Evolutionary conservation across 1,140 invertebrate species (phyloP).

Genomic region (Dendroctonus valens): DNA sequence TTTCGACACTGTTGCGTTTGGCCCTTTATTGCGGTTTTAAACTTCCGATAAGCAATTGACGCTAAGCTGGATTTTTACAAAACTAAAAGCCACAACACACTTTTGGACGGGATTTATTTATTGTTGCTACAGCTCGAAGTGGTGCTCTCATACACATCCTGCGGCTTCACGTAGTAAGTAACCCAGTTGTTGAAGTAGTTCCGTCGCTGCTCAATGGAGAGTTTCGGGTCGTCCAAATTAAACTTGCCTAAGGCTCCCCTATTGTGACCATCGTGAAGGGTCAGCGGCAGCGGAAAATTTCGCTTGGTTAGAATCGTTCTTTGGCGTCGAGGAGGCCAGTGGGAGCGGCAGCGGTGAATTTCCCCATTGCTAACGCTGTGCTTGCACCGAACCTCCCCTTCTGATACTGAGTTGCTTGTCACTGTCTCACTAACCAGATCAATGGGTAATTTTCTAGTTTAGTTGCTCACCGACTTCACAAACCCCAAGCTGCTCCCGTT

Average conservation of each 20-base stretch:
- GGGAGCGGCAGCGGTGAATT: conserved; percentile 30
- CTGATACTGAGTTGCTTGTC: conserved; percentile 37
- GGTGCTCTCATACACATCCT: conserved; percentile 23
- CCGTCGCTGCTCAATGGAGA: conserved; percentile 27
- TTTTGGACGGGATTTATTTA: not conserved
- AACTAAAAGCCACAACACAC: no score
- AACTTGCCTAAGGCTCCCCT: conserved; percentile 22
- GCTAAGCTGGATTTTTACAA: no score
- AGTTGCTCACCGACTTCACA: not conserved
- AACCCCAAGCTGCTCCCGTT: not conserved
- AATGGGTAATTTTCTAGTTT: not conserved
- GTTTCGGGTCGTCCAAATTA: conserved; percentile 20
- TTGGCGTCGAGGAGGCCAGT: conserved; percentile 11
- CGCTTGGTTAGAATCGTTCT: conserved; percentile 14
- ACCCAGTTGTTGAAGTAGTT: conserved; percentile 42
- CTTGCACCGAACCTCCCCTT: conserved; percentile 43
- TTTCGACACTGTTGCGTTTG: no score
- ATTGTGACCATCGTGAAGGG: not conserved
- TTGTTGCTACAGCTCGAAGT: conserved; percentile 19
- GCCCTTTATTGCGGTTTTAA: no score
- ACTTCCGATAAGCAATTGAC: no score
- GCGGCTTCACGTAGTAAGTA: conserved; percentile 38
- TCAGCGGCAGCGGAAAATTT: not conserved
- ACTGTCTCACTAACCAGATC: conserved; percentile 26
- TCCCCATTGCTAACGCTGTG: conserved; percentile 44